A percentile compares a stretch with the other conserved stretches of the same genome.
Evolutionary conservation across 2,113 vertebrate genomes (phyloP).

Genomic region (Eudyptes chrysolophus): DNA sequence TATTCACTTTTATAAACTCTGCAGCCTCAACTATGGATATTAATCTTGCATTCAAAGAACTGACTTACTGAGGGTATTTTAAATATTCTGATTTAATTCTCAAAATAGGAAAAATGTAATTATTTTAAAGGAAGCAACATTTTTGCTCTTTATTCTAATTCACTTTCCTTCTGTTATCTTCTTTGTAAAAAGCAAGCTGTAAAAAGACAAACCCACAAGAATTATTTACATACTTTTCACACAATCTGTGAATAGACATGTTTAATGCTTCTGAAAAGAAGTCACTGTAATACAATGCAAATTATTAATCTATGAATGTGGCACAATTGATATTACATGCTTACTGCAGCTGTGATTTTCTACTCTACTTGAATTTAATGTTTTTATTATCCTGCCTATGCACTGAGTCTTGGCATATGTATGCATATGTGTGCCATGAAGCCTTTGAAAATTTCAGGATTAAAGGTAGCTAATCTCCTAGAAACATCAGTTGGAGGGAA

Average conservation of each 20-base stretch:
- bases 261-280: constrained; percentile 37
- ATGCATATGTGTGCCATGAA: neutral
- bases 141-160: constrained; percentile 16
- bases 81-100: neutral
- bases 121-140: neutral
- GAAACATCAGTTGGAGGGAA: neutral
- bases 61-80: neutral
- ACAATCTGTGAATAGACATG: neutral
- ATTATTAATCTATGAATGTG: constrained; percentile 50
- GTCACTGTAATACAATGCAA: constrained; percentile 20
- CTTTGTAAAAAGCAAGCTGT: neutral
- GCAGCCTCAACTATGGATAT: neutral
- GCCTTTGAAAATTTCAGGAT: neutral
- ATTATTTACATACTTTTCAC: constrained; percentile 35
- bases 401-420: neutral
- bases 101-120: neutral
- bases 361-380: constrained; percentile 11
- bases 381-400: neutral
- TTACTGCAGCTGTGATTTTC: constrained; percentile 35
- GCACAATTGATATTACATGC: constrained; percentile 11
- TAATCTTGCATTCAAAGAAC: neutral
- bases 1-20: neutral
- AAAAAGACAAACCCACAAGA: neutral
- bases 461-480: neutral
- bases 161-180: neutral